phyloP scores from a whole-genome alignment of 2,797 vertebrate species.

The Anas capensis region DNA sequence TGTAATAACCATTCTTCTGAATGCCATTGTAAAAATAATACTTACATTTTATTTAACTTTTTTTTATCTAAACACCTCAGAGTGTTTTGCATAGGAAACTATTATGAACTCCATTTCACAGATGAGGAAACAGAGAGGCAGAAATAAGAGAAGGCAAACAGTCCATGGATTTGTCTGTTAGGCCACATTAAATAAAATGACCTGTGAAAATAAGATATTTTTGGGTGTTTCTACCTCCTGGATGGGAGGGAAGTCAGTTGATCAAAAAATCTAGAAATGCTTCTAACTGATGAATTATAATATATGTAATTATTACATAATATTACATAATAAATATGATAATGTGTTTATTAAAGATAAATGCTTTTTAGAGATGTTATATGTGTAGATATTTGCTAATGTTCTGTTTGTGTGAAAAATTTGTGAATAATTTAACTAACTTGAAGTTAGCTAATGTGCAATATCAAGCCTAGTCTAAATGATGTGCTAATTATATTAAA shows the following conservation, averaged over 20 bases:
- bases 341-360: neutral
- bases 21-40: neutral
- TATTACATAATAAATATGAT: neutral
- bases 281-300: neutral
- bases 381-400: neutral
- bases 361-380: neutral
- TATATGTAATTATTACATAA: too few relatives aligned
- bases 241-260: neutral
- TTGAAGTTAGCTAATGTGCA: neutral
- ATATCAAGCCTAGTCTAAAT: conserved; percentile 20
- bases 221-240: neutral
- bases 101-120: neutral
- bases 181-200: neutral
- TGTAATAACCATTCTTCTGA: neutral
- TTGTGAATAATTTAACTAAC: neutral
- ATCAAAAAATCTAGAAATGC: neutral
- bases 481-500: neutral
- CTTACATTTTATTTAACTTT: neutral
- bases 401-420: conserved; percentile 20
- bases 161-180: neutral
- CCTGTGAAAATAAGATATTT: neutral
- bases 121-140: neutral
- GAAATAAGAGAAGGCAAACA: neutral
- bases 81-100: neutral
- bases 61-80: neutral